A percentile compares a stretch with the other conserved stretches of the same genome.
Evolutionary conservation across 2,888 invertebrate species (phyloP).

Genomic region (Linnaemya vulpina): DNA sequence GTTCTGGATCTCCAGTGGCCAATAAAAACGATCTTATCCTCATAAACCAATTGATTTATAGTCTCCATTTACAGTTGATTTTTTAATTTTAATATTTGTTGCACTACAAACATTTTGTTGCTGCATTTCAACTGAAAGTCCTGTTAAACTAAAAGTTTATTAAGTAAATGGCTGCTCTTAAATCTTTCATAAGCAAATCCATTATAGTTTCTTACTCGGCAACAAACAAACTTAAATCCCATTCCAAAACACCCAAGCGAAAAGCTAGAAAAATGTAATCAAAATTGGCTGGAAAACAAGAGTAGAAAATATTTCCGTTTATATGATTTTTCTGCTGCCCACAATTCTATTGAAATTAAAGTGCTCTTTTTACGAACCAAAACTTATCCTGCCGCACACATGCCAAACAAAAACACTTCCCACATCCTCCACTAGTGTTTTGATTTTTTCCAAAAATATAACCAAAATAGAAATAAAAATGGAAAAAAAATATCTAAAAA

Average conservation of each 20-base stretch:
- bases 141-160: too few species aligned
- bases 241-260: not conserved
- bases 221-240: too few species aligned
- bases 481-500: constrained; percentile 1
- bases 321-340: constrained; percentile 1
- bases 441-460: not conserved
- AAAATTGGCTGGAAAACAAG: not conserved
- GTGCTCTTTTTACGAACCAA: constrained; percentile 13
- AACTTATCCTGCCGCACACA: constrained; percentile 24
- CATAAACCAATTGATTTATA: too few species aligned
- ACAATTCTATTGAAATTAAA: constrained; percentile 14
- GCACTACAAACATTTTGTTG: too few species aligned
- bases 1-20: too few species aligned
- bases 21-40: too few species aligned
- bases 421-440: constrained; percentile 18
- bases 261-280: not conserved
- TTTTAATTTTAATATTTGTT: too few species aligned
- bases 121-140: too few species aligned
- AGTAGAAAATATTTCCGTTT: constrained; percentile 1
- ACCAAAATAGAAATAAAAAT: not conserved
- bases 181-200: too few species aligned
- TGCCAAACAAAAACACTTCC: not conserved
- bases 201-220: too few species aligned
- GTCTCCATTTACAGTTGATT: too few species aligned
- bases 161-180: too few species aligned